Evolutionary conservation across 92 coral and sea anemone genomes (phyloP), one percentile per base, ranked within the genome.

Genomic region (Bergia sp.): DNA sequence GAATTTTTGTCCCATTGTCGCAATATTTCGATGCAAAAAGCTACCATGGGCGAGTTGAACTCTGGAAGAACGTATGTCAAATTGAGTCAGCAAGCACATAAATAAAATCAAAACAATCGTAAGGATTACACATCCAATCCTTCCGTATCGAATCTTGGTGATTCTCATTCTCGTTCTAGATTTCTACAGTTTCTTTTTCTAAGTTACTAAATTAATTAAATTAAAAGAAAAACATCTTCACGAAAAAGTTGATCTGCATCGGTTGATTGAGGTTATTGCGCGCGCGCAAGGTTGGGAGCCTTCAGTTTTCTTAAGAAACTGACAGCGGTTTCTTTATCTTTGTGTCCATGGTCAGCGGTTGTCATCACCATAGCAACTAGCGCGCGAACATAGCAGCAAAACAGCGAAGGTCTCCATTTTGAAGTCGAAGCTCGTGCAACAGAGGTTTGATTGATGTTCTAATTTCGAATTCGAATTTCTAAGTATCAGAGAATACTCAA

Each of bases 61-160:
- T 40, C 95, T 89, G 3, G 95, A 87, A 49, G 92, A 89, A 47
- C 88, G 93, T 18, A 95, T 88, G 40, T 92, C 89, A 80, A 96
- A 93, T 65, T 96, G 99, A 41, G 94, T 93, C 9, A 93, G 50
- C 77, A 95, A 80, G 55, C 91, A 95, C 91, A 94, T 86, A 29
- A 90, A 91, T 3, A 94, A 64, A 43, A 91, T 72, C 66, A 93
- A 41, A 47, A 91, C 49, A 69, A 89, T 81, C 40, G 92, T 89
- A 10, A 89, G 55, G 3, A 87, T 38, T 37, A 94, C 61, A 77
- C 89, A 88, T 7, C 85, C 90, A 42, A 92, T 49, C 77, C 98
- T 89, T 16, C 95, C 96, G 80, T 92, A 81, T 39, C 98, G 94
- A 82, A 93, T 29, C 78, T 90, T 93, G 0, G 93, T 92, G 83